Base-by-base conservation (phyloP, 2,797 vertebrate genomes). In the Myotis myotis region DNA sequence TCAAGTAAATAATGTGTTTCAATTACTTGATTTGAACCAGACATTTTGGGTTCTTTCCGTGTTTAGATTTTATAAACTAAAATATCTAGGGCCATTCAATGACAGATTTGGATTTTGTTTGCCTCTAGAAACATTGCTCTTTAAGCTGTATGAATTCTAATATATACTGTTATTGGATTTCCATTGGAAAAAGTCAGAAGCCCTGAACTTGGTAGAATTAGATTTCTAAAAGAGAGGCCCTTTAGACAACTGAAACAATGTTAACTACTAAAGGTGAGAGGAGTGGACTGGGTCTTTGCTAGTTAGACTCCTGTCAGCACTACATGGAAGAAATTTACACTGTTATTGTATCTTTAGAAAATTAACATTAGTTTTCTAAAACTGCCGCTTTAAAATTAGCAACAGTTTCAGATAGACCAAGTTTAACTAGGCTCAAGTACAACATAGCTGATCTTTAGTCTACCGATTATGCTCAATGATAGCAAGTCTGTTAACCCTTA, bases 71-170 rank as follows among this genome's bases (percentile, higher is more conserved):
- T 33, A 92, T 76, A 92, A 85, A 76, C 57, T 38, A 33, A 83
- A 76, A 10, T 78, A 89, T 68, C 60, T 64, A 55, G 13, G 70
- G 7, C 44, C 36, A 64, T 74, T 94, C 81, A 84, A 41, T 66
- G 49, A 85, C 36, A 91, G 23, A 82, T 66, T 78, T 86, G 62
- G 44, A n/a, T 70, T 95, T 91, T 87, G 8, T 84, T 93, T 78
- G 38, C 38, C 47, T 87, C 83, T 84, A 55, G 79, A 75, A 79
- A 55, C 66, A 55, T 41, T 44, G 22, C 15, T 66, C 44, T n/a
- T 88, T 88, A 84, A 94, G 74, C 55, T 44, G 8, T 8, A 57
- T 74, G 22, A 87, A 91, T 90, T 95, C 53, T 64, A 80, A 33
- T 62, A n/a, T 44, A 49, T 33, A 70, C 8, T n/a, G 15, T 38